Base-by-base conservation (phyloP, 2,113 vertebrate genomes). In the Nycticebus coucang region DNA sequence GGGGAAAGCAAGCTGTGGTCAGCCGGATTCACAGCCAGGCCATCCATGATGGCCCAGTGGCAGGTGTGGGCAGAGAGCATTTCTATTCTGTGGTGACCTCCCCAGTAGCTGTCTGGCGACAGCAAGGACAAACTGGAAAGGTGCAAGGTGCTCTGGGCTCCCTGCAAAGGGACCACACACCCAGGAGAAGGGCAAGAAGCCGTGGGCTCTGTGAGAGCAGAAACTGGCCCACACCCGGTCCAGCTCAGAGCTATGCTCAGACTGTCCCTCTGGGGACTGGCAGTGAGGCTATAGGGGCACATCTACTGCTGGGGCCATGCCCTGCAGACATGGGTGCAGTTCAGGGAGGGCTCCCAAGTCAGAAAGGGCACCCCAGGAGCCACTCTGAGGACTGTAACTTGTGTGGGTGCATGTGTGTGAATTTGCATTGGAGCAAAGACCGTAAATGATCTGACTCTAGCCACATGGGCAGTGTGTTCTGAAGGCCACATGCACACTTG, bases 191-290 rank as follows among this genome's bases (percentile, higher is more conserved):
- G 30, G 28, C 33, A 37, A n/a, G 26, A 7, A 0, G 30, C 4
- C 8, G 0, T 0, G 14, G 30, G 26, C 1, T 15, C 30, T 50
- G 59, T 0, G 18, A n/a, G 50, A 26, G 33, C 8, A 41, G 21
- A 59, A 18, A 19, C 10, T 2, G 53, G 12, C 9, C 45, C 77
- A 45, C 17, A 21, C 4, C 28, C 3, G 9, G 17, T 17, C 33
- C 69, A 72, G 1, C 14, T 0, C 3, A 4, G 12, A 50, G 41
- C 14, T 3, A 1, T 2, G 33, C 62, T 53, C 35, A 7, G 7
- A 30, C 4, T 0, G 0, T 21, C 22, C 45, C 18, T 4, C 0
- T 0, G 14, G 37, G 8, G 41, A 55, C 55, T 1, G 0, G 3
- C 1, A 14, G 0, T 11, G 10, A 1, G 13, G 9, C 28, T 2